Conservation (phyloP, 1,140 invertebrate species). For the Heliconius himera region DNA sequence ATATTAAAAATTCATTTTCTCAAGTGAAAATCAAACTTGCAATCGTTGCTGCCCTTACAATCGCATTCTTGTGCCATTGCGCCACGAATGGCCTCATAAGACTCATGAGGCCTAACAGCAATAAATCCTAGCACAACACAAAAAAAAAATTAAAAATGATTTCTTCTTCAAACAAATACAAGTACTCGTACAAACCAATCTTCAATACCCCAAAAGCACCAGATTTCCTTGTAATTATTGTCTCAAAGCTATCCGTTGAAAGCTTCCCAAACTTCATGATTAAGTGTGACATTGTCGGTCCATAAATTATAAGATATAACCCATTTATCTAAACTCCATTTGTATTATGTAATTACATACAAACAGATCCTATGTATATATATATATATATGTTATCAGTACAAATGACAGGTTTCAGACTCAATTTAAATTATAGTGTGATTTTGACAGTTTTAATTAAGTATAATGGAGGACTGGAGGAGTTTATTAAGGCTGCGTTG, state of each 20-base stretch:
- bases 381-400: constrained; percentile 24
- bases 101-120: too few relatives aligned
- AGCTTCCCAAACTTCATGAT: constrained; percentile 37
- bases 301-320: constrained; percentile 40
- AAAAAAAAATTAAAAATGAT: not conserved
- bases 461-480: not conserved
- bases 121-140: not conserved
- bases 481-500: not conserved
- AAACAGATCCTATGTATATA: constrained; percentile 2
- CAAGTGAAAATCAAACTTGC: too few relatives aligned
- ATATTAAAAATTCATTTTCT: too few relatives aligned
- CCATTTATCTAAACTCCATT: constrained; percentile 35
- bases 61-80: too few relatives aligned
- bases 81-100: too few relatives aligned
- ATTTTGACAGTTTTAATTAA: constrained; percentile 16
- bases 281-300: constrained; percentile 35
- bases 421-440: constrained; percentile 9
- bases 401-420: constrained; percentile 21
- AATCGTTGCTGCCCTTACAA: too few relatives aligned
- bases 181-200: not conserved
- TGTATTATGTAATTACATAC: constrained; percentile 36
- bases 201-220: constrained; percentile 8
- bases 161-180: not conserved
- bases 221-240: constrained; percentile 27
- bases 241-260: constrained; percentile 22